Evolutionary conservation across 2,888 invertebrate genomes (phyloP).

Genomic region (Bombylius major): DNA sequence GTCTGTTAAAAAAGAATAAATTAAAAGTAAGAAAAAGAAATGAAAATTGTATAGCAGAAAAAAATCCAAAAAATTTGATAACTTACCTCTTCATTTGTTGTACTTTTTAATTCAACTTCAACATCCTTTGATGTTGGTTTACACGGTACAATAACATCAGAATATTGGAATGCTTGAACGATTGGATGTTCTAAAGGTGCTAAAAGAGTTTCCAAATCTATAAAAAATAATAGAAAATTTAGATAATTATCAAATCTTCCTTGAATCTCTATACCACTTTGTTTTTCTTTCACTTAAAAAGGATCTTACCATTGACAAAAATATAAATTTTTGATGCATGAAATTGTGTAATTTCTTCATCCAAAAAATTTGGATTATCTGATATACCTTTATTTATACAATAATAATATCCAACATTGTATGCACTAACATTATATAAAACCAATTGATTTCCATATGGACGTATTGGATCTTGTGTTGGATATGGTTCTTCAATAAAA

Average conservation of each 20-base stretch:
- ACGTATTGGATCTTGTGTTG: constrained; percentile 18
- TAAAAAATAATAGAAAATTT: background rate
- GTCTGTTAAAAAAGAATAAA: background rate
- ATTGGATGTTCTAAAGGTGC: constrained; percentile 27
- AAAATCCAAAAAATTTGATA: background rate
- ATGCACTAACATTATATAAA: constrained; percentile 36
- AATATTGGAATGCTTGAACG: constrained; percentile 33
- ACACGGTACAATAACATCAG: constrained; percentile 44
- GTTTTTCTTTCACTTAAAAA: background rate
- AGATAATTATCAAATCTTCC: too few species aligned
- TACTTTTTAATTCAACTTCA: constrained; percentile 35
- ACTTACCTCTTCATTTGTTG: constrained; percentile 33
- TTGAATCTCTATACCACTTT: too few species aligned
- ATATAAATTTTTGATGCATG: constrained; percentile 40
- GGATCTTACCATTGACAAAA: constrained; percentile 40
- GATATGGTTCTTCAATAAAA: constrained; percentile 4
- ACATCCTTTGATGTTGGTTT: constrained; percentile 48
- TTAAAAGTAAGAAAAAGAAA: background rate
- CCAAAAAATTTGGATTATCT: constrained; percentile 19
- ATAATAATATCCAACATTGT: constrained; percentile 44
- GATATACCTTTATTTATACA: constrained; percentile 29
- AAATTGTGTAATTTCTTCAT: constrained; percentile 27
- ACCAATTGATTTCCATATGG: constrained; percentile 39
- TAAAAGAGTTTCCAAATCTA: constrained; percentile 39
- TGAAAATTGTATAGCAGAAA: background rate